Evolutionary conservation across 2,888 invertebrate genomes (phyloP), one percentile per base, ranked within the genome.

Genomic region (Ametastegia equiseti): DNA sequence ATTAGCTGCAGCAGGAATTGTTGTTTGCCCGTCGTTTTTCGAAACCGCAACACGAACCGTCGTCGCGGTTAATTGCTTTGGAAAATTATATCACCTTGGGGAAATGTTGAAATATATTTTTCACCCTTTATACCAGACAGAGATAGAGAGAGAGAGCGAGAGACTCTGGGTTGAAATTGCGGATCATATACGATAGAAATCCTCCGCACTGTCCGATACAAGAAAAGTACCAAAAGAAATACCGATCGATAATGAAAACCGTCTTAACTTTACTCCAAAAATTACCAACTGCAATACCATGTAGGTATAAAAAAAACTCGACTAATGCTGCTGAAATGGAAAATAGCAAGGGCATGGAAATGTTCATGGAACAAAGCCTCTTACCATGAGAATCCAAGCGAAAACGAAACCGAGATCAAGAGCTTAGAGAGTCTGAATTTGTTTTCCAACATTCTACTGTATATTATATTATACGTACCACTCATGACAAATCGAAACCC

Each of bases 11-110:
- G 15, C 9, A 71, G 71, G 27, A 27, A 30, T 71, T 71, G 47
- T 71, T 71, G 47, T 71, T 45, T 71, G n/a, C 71, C 47, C 30
- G n/a, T 30, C 23, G 27, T 27, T 71, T 47, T 45, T 47, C n/a
- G 13, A 47, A 23, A 27, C 27, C 30, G 67, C 39, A 36, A 71
- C n/a, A n/a, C 23, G 45, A 45, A 9, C 13, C 27, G 11, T n/a
- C n/a, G 27, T 27, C 30, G 23, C 27, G 27, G 71, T 71, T 71
- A 71, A 71, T 42, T 47, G 47, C n/a, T 47, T 47, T 13, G 45
- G 27, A 27, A 47, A 71, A 47, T 23, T 36, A 67, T 67, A 39
- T 67, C 39, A 39, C 67, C 67, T 19, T 39, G 19, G 67, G 36
- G 67, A 67, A 39, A 39, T 39, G 39, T 9, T 2, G 5, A 15